Conservation (phyloP, 1,140 invertebrate genomes). For the Caerostris darwini region DNA sequence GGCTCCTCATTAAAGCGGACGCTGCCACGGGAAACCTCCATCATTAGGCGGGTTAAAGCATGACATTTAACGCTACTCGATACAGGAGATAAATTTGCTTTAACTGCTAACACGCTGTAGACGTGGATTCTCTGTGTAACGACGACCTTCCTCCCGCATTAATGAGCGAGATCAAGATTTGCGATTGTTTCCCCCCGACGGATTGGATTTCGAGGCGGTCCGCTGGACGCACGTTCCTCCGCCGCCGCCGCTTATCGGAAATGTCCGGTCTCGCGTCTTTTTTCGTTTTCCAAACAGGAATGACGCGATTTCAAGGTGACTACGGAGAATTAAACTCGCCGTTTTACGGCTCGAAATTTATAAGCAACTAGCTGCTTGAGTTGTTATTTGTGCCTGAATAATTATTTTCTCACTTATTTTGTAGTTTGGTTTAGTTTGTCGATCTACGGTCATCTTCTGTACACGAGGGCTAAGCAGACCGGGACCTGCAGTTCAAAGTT, state of each 20-base stretch:
- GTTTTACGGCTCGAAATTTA: no score
- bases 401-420: no score
- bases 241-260: not conserved
- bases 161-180: constrained; percentile 39
- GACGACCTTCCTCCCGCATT: not conserved
- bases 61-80: constrained; percentile 71
- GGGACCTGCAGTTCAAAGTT: no score
- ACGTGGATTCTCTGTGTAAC: constrained; percentile 68
- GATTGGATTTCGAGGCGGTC: not conserved
- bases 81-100: constrained; percentile 77
- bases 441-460: no score
- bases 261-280: not conserved
- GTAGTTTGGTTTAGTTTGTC: no score
- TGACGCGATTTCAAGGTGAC: no score
- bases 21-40: constrained; percentile 11
- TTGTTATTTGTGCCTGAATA: no score
- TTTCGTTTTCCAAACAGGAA: no score
- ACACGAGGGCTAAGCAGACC: no score
- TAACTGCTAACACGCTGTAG: constrained; percentile 77
- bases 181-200: constrained; percentile 4
- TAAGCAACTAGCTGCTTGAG: no score
- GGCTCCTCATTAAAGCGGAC: constrained; percentile 61
- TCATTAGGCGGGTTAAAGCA: constrained; percentile 70
- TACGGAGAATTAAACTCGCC: no score
- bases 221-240: not conserved